phyloP scores from a whole-genome alignment of 2,888 invertebrate species.

The Dastarcus helophoroides region DNA sequence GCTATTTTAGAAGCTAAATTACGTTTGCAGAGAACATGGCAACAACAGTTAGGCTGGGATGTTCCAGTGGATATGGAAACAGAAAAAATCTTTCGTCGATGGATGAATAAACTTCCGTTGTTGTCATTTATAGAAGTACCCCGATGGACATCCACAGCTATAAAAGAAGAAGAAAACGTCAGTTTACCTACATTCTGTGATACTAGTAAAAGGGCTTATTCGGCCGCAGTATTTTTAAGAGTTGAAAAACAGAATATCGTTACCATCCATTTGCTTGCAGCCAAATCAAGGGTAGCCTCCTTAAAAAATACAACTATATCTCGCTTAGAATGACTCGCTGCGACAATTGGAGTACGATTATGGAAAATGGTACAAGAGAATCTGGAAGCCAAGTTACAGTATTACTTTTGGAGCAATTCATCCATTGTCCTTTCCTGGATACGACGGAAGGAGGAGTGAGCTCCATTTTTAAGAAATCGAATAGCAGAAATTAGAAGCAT shows the following conservation, averaged over 20 bases:
- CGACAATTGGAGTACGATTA: slow-evolving; percentile 20
- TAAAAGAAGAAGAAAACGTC: slow-evolving; percentile 7
- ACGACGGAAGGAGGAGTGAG: slow-evolving; percentile 17
- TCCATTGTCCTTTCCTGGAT: slow-evolving; percentile 22
- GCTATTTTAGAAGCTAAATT: slow-evolving; percentile 12
- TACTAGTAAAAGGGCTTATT: slow-evolving; percentile 21
- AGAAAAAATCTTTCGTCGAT: slow-evolving; percentile 10
- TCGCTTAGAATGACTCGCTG: slow-evolving; percentile 21
- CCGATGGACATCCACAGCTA: slow-evolving; percentile 12
- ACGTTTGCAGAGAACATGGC: slow-evolving; percentile 13
- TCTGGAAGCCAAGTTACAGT: slow-evolving; percentile 11
- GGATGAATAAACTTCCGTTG: slow-evolving; percentile 13
- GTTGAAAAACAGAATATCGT: slow-evolving; percentile 9
- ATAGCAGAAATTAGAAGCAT: slow-evolving; percentile 19
- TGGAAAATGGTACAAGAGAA: slow-evolving; percentile 9
- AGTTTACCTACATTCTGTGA: slow-evolving; percentile 22
- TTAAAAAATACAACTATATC: slow-evolving; percentile 19
- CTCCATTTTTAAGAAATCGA: slow-evolving; percentile 21
- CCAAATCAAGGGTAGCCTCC: slow-evolving; percentile 20
- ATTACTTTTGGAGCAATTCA: slow-evolving; percentile 21
- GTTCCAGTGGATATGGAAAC: slow-evolving; percentile 2
- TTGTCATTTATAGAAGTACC: slow-evolving; percentile 16
- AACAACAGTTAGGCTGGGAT: slow-evolving; percentile 5
- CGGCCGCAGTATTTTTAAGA: slow-evolving; percentile 18
- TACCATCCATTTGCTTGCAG: slow-evolving; percentile 16